Evolutionary conservation across 2,888 invertebrate genomes (phyloP), one percentile per base, ranked within the genome.

Genomic region (Timema cristinae): DNA sequence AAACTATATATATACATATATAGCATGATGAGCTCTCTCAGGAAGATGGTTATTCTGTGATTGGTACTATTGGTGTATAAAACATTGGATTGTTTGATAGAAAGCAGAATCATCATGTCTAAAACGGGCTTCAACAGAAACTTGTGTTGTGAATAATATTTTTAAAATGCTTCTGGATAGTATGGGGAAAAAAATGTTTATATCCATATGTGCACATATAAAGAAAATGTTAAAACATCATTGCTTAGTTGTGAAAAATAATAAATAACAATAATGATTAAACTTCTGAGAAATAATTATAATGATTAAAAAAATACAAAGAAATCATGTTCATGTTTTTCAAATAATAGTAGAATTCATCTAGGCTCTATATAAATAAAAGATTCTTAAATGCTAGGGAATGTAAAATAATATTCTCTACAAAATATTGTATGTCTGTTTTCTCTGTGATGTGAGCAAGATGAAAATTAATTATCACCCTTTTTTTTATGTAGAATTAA

Each of bases 391-490:
- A 61, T 68, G 73, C 70, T 73, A 73, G 73, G 70, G 68, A 71
- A 71, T 70, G 51, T 52, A 54, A 56, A 50, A 32, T 32, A 32
- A 52, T 67, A 66, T 67, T 73, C 70, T 72, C 69, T 69, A 70
- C 63, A 71, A 32, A 32, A 32, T 70, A 67, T 56, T 82, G 82
- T 81, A 82, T 82, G 82, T 82, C 81, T 81, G 81, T 82, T 82
- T 82, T 81, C 32, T 82, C 81, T 71, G 71, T 71, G 71, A 67
- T 71, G 71, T 71, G 71, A 82, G 81, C 82, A 82, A 81, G 80
- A 82, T 79, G 79, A 82, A 80, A 81, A 81, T 82, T 81, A 82
- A 82, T 82, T 82, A 67, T 81, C 82, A 82, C 81, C 81, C 81
- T 32, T 32, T 81, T 81, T 82, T 82, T 80, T 79, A 81, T 79